A percentile compares a stretch with the other conserved stretches of the same genome.
phyloP scores from a whole-genome alignment of 2,888 invertebrate genomes.

The Melangyna quadrimaculata region DNA sequence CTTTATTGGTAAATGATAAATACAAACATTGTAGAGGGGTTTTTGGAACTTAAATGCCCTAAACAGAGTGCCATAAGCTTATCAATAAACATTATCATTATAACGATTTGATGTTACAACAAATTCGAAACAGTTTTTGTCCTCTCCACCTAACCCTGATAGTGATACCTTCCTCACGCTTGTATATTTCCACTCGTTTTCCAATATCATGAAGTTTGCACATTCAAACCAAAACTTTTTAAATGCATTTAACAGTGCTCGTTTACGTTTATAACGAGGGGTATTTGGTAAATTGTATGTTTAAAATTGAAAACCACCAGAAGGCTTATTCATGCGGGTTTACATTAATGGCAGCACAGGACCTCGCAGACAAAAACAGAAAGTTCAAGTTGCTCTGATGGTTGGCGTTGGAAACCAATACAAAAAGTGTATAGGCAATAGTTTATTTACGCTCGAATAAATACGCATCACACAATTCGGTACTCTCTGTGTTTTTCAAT shows the following conservation, averaged over 20 bases:
- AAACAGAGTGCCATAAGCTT: constrained; percentile 1
- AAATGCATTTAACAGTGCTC: background rate
- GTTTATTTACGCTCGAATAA: constrained; percentile 53
- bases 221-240: constrained; percentile 19
- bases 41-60: background rate
- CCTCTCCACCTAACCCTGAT: too few relatives aligned
- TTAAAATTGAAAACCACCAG: constrained; percentile 8
- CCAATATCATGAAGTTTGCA: constrained; percentile 38
- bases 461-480: constrained; percentile 13
- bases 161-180: too few relatives aligned
- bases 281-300: constrained; percentile 1
- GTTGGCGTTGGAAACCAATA: constrained; percentile 48
- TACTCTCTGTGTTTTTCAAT: background rate
- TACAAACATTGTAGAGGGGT: background rate
- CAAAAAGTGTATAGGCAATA: constrained; percentile 30
- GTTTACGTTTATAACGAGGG: too few relatives aligned
- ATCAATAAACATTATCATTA: constrained; percentile 4
- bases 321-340: background rate
- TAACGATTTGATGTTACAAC: constrained; percentile 21
- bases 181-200: background rate
- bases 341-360: background rate
- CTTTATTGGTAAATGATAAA: background rate
- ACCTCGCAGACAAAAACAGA: background rate
- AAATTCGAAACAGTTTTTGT: constrained; percentile 9
- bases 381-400: constrained; percentile 10